Conservation (phyloP, 2,113 vertebrate genomes). For the Lophius piscatorius region DNA sequence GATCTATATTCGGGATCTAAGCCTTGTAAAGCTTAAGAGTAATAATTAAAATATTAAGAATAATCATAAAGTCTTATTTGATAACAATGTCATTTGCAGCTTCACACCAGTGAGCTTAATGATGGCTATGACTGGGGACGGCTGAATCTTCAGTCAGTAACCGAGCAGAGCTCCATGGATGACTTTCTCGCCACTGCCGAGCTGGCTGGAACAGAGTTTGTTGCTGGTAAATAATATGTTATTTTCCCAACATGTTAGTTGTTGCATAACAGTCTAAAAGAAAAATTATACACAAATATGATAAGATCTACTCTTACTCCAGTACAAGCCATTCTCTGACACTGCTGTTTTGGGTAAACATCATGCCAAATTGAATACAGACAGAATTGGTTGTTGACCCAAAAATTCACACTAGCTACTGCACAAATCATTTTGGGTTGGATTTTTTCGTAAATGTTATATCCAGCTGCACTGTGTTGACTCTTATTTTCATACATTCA, state of each 20-base stretch:
- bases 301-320: too few relatives aligned
- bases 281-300: background rate
- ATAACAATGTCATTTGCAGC: conserved; percentile 67
- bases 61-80: background rate
- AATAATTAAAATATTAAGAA: background rate
- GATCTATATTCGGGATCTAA: too few relatives aligned
- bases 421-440: background rate
- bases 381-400: background rate
- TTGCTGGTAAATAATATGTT: conserved; percentile 81
- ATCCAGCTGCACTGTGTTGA: background rate
- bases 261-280: background rate
- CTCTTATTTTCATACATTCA: background rate
- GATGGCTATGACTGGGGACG: conserved; percentile 91
- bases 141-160: conserved; percentile 90
- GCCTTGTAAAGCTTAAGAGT: too few relatives aligned
- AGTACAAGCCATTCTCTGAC: background rate
- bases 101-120: conserved; percentile 91
- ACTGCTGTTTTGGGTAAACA: background rate
- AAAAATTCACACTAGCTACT: background rate
- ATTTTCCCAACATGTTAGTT: background rate
- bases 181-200: conserved; percentile 97
- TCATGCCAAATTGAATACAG: background rate
- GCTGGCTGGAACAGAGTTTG: conserved; percentile 92
- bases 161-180: conserved; percentile 92
- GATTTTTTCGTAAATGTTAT: background rate